A percentile compares a stretch with the other conserved stretches of the same genome.
These are phyloP conservation scores for Babylonia areolata DNA, from an alignment of 1,140 invertebrate genomes.

Conservation along the genomic window DNA sequence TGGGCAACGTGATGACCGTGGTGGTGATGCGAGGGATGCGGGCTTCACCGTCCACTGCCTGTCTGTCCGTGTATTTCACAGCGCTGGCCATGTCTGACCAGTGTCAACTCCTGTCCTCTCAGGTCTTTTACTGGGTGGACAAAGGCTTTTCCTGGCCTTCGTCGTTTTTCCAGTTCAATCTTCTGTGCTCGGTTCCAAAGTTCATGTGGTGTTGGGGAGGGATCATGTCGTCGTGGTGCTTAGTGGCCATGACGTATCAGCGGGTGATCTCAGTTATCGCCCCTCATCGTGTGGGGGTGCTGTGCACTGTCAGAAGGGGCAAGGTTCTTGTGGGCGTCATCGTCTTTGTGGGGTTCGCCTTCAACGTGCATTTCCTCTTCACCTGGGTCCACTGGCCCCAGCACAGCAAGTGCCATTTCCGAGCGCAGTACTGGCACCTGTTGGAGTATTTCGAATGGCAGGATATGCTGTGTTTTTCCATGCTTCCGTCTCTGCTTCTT, in stretches of 20 bases:
- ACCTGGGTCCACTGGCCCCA: neutral
- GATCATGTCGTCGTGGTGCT: constrained; percentile 2
- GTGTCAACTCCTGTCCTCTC: neutral
- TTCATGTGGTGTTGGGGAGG: neutral
- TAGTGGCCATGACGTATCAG: constrained; percentile 16
- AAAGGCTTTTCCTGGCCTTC: neutral
- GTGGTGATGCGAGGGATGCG: constrained; percentile 4
- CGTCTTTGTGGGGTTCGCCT: neutral
- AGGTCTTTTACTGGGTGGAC: neutral
- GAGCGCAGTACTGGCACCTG: neutral
- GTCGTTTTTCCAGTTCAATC: neutral
- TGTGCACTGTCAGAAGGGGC: neutral
- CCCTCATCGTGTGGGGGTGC: neutral
- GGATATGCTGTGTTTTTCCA: neutral
- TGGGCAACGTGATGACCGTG: constrained; percentile 22
- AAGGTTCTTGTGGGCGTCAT: neutral
- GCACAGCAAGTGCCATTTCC: neutral
- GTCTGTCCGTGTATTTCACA: neutral
- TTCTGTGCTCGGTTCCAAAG: neutral
- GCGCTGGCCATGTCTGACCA: constrained; percentile 19
- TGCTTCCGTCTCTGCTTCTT: neutral
- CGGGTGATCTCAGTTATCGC: constrained; percentile 2
- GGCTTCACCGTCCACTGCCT: neutral
- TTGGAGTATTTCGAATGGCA: neutral
- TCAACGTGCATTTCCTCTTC: neutral